phyloP scores from a whole-genome alignment of 2,113 vertebrate genomes.

The Rhagologus leucostigma region DNA sequence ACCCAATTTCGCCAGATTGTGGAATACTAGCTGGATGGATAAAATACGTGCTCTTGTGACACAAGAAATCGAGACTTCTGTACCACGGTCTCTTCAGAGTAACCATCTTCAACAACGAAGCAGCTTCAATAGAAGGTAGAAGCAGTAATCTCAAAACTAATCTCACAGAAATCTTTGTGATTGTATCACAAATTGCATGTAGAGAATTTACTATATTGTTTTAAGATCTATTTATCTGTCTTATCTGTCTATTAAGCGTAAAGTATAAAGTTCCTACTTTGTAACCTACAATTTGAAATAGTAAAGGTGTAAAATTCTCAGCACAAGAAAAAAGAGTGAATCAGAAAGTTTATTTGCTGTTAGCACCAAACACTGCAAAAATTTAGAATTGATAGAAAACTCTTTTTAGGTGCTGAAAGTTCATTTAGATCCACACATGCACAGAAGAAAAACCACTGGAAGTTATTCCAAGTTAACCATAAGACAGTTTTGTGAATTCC shows the following conservation, averaged over 20 bases:
- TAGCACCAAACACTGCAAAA: background rate
- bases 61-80: background rate
- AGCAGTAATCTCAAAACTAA: background rate
- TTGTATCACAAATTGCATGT: background rate
- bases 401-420: background rate
- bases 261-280: background rate
- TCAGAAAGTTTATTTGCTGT: background rate
- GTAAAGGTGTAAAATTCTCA: background rate
- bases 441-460: background rate
- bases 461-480: background rate
- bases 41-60: background rate
- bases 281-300: background rate
- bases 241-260: background rate
- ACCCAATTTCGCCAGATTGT: rapidly evolving
- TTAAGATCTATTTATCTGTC: background rate
- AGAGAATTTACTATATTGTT: background rate
- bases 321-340: background rate
- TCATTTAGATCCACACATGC: background rate
- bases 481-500: background rate
- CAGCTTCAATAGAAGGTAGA: background rate
- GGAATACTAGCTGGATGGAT: background rate
- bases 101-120: background rate
- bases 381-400: background rate
- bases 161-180: background rate
- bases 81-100: background rate